Conservation (phyloP, 2,113 vertebrate genomes). For the Junco hyemalis region DNA sequence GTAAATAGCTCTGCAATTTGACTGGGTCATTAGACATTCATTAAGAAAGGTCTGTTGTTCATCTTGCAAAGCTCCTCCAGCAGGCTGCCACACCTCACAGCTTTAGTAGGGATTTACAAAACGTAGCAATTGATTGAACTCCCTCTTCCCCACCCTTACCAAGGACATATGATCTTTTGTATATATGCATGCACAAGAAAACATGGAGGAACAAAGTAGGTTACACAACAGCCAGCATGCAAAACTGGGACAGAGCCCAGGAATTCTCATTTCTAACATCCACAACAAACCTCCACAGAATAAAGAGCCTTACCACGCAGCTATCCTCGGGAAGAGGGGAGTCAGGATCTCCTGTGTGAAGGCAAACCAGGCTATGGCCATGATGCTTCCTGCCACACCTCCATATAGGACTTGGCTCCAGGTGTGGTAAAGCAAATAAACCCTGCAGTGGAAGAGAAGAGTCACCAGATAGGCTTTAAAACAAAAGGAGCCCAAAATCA, state of each 20-base stretch:
- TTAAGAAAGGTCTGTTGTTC: not conserved
- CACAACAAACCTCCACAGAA: not conserved
- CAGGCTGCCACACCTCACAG: not conserved
- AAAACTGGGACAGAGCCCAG: not conserved
- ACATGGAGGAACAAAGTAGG: not conserved
- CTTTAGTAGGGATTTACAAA: not conserved
- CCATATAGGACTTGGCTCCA: conserved; percentile 97
- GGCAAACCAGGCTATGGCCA: conserved; percentile 92
- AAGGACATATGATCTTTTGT: not conserved
- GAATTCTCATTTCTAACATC: not conserved
- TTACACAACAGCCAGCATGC: not conserved
- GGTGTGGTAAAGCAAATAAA: conserved; percentile 97
- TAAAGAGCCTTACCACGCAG: conserved; percentile 86
- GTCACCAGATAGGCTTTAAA: not conserved
- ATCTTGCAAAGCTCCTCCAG: not conserved
- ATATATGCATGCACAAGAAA: not conserved
- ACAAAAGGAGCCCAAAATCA: not conserved
- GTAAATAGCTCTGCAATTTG: not conserved
- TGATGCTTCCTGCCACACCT: conserved; percentile 85
- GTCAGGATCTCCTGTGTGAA: conserved; percentile 97
- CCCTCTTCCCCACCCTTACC: not conserved
- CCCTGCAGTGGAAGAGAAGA: conserved; percentile 74
- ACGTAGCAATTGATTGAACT: not conserved
- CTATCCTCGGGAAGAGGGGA: conserved; percentile 96
- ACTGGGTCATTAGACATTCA: not conserved